Conservation (phyloP, 2,113 vertebrate genomes). For the Zeus faber region DNA sequence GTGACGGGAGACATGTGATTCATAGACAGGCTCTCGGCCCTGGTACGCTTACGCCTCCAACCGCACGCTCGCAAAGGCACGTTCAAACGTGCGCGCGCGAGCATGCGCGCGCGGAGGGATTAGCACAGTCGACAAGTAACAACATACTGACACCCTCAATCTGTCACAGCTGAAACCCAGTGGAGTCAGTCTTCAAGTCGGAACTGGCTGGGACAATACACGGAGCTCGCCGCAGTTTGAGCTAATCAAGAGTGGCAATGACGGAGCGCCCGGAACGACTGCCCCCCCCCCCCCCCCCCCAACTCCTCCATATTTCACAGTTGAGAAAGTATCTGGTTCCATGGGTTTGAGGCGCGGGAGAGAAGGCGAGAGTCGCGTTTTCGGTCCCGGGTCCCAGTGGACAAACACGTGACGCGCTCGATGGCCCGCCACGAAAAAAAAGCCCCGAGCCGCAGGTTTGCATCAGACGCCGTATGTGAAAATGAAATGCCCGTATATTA, state of each 20-base stretch:
- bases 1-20: slow-evolving; percentile 62
- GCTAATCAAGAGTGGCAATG: slow-evolving; percentile 59
- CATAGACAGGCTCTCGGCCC: slow-evolving; percentile 48
- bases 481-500: too few species aligned
- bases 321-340: slow-evolving; percentile 39
- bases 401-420: slow-evolving; percentile 31
- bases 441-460: too few species aligned
- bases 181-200: slow-evolving; percentile 51
- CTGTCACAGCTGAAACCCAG: slow-evolving; percentile 62
- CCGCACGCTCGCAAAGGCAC: slow-evolving; percentile 20
- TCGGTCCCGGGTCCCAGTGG: too few species aligned
- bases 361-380: slow-evolving; percentile 27
- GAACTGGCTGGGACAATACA: slow-evolving; percentile 41
- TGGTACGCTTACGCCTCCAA: too few species aligned
- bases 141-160: slow-evolving; percentile 63
- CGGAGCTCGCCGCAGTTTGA: slow-evolving; percentile 52
- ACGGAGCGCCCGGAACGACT: slow-evolving; percentile 52
- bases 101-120: slow-evolving; percentile 5
- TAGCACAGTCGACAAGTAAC: slow-evolving; percentile 15
- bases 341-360: slow-evolving; percentile 36
- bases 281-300: slow-evolving; percentile 22
- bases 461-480: too few species aligned
- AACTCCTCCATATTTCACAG: slow-evolving; percentile 45
- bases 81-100: slow-evolving; percentile 11
- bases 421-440: too few species aligned